These are phyloP conservation scores for Zingel zingel DNA, from an alignment of 2,113 vertebrate species.

Conservation along the genomic window DNA sequence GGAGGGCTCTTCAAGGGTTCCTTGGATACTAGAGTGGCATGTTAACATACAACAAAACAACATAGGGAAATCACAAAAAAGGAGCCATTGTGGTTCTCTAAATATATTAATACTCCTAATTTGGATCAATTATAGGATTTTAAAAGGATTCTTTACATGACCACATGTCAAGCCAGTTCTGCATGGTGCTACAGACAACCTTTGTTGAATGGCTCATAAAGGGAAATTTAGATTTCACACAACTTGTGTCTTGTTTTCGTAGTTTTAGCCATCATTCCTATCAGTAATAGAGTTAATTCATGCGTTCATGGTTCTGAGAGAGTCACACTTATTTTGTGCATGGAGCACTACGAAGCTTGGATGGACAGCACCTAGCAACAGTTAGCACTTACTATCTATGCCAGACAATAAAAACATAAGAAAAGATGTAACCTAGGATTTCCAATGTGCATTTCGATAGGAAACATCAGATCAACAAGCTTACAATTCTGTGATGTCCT, in stretches of 20 bases:
- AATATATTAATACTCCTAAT: conserved; percentile 1
- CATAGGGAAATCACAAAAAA: not conserved
- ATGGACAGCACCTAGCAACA: not conserved
- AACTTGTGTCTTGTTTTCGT: not conserved
- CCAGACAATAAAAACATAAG: not conserved
- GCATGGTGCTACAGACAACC: not conserved
- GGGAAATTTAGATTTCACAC: not conserved
- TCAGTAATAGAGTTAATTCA: not conserved
- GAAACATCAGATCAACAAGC: not conserved
- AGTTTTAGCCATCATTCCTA: not conserved
- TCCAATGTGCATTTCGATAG: not conserved
- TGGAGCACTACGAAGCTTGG: not conserved
- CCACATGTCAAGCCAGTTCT: too few relatives aligned
- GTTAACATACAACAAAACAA: conserved; percentile 3
- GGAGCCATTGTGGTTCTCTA: conserved; percentile 1
- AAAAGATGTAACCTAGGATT: not conserved
- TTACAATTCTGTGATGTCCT: not conserved
- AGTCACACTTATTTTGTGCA: not conserved
- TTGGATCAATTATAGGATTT: not conserved
- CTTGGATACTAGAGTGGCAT: not conserved
- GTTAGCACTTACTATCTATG: not conserved
- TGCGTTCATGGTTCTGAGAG: not conserved
- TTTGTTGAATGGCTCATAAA: not conserved
- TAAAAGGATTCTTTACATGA: conserved; percentile 75
- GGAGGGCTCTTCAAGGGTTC: not conserved